Base-by-base conservation (phyloP, 2,113 vertebrate species). In the Bufo gargarizans region DNA sequence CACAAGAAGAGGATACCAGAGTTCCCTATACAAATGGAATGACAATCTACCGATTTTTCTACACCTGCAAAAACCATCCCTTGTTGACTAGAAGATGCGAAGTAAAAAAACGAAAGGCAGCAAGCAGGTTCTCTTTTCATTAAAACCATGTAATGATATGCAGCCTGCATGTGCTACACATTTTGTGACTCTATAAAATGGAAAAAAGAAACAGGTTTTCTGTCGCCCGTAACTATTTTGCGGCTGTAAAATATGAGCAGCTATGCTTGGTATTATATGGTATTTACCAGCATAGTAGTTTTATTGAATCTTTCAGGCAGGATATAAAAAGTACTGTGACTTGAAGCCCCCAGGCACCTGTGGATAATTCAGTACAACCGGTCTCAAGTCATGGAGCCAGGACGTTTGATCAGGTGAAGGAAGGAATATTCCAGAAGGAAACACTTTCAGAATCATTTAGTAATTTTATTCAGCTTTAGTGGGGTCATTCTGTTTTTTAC, bases 181-280 rank as follows among this genome's bases (percentile, higher is more conserved):
- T 83, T 91, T 90, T 89, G 92, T 89, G 83, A 56, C 43, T 47
- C 87, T 69, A 80, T 86, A 91, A 91, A 92, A 89, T 5, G 87
- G 79, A 85, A 82, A 82, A 78, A 91, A 91, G 89, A 84, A 92
- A 90, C 90, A 89, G 90, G 87, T 84, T 93, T 91, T 86, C 91
- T 92, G 90, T 91, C 80, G 14, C 92, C 92, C 81, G 91, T 74
- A 90, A 92, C 90, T 87, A 84, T 77, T 87, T 47, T 74, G 91
- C 65, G 50, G 45, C 0, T 16, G 86, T 92, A 91, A 93, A 92
- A 93, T 89, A 90, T 43, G 90, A 90, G 86, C 83, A 56, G n/a
- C 53, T 17, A 67, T 87, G 86, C 90, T 91, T 81, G 92, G 87
- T 89, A 78, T 89, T 72, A 87, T 59, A 20, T 17, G 81, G 82